Base-by-base conservation (phyloP, 1,140 invertebrate species). In the Ganaspis sp. region DNA sequence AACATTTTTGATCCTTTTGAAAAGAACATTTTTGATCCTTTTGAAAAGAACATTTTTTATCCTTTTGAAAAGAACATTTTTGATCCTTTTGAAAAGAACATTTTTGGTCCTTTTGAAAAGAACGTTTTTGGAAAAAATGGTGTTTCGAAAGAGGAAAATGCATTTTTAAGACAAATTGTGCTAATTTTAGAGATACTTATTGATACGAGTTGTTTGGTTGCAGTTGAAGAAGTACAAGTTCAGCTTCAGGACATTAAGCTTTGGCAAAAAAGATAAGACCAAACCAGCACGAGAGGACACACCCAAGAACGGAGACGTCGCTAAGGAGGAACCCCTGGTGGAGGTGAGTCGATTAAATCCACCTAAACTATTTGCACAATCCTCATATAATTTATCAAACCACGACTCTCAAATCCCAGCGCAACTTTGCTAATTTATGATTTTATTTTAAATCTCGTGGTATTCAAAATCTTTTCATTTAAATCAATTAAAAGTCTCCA, bases 161-260 rank as follows among this genome's bases (percentile, higher is more conserved):
- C 29, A 34, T 34, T 34, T 34, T 34, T 34, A 34, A 34, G 6
- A 3, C 2, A 34, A 3, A 34, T 34, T 34, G 2, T 34, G 6
- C 6, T 34, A 34, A 34, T 3, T 34, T 34, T 34, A 34, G 29
- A 34, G 45, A 19, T 17, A 17, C 4, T 49, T 49, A 49, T n/a
- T 49, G 15, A 49, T 17, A 0, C 19, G 15, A 6, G 15, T 49
- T n/a, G 45, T 64, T 64, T 29, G 23, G 87, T 92, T 87, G 23
- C 87, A 93, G 93, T 88, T 92, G 74, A 96, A 96, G 92, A 96
- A 96, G 93, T 21, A 64, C 58, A 96, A 96, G 92, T 96, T 95
- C 95, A 96, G 95, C 80, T 95, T 96, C 91, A 94, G 95, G 86
- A 95, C 94, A 84, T 95, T 96, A 90, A 96, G 95, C 84, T 96